These are phyloP conservation scores for Frankliniella fusca DNA, from an alignment of 2,888 invertebrate genomes.

Conservation along the genomic window DNA sequence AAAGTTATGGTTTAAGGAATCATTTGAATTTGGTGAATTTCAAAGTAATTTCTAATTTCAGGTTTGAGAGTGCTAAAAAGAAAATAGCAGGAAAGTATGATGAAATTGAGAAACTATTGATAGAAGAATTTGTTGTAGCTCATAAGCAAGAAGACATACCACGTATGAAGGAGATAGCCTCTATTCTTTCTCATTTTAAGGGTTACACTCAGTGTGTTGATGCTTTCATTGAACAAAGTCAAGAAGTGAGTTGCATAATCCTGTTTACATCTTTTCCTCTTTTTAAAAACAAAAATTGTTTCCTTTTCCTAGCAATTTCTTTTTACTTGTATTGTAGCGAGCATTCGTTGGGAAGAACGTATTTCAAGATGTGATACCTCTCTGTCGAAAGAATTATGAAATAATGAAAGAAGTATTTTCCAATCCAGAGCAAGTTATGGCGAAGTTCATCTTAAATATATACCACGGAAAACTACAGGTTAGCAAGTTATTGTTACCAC, in stretches of 20 bases:
- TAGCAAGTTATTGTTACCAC: constrained; percentile 17
- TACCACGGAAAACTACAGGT: constrained; percentile 80
- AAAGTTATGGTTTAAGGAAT: constrained; percentile 31
- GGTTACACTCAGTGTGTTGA: constrained; percentile 94
- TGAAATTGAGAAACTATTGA: constrained; percentile 80
- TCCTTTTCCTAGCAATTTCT: not conserved
- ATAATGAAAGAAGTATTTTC: constrained; percentile 86
- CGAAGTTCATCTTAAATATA: constrained; percentile 93
- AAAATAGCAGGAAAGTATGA: constrained; percentile 86
- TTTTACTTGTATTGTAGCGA: constrained; percentile 53
- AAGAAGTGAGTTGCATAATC: constrained; percentile 61
- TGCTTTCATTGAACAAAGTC: constrained; percentile 94
- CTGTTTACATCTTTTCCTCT: not conserved
- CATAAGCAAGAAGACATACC: constrained; percentile 78
- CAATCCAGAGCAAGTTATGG: constrained; percentile 95
- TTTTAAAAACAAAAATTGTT: not conserved
- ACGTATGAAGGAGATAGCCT: constrained; percentile 90
- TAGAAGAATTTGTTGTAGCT: constrained; percentile 90
- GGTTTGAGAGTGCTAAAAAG: constrained; percentile 75
- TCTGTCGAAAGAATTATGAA: constrained; percentile 82
- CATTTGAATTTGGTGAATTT: not conserved
- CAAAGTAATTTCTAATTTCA: constrained; percentile 38
- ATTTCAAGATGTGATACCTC: constrained; percentile 81
- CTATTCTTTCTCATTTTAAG: constrained; percentile 90
- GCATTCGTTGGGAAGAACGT: constrained; percentile 83